A percentile compares a stretch with the other conserved stretches of the same genome.
Conservation (phyloP, 2,797 vertebrate species). For the Cirrhinus molitorella region DNA sequence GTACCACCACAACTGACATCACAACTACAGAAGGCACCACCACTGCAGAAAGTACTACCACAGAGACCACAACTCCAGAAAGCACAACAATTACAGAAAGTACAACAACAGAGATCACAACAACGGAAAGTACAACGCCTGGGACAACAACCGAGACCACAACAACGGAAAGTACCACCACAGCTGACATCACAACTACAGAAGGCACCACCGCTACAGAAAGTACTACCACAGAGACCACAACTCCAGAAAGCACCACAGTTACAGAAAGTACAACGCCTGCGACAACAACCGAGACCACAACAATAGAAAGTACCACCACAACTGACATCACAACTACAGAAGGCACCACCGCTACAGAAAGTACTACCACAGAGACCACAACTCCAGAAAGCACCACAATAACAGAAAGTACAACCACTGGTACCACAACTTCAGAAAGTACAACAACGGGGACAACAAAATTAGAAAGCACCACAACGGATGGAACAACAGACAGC, state of each 20-base stretch:
- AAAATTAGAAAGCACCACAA: neutral
- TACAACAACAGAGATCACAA: fast-evolving
- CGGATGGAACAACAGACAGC: no score
- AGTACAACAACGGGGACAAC: neutral
- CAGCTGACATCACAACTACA: neutral
- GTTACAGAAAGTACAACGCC: no score
- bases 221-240: neutral
- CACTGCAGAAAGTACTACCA: neutral
- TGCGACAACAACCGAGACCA: no score
- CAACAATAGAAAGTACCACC: neutral
- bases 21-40: no score
- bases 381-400: neutral
- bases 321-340: neutral
- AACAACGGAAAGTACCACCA: neutral
- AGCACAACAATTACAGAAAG: neutral
- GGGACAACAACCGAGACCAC: no score
- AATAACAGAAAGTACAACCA: no score
- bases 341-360: neutral
- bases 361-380: neutral
- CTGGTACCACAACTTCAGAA: neutral
- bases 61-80: neutral
- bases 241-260: neutral
- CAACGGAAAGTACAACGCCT: no score
- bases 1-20: no score
- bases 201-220: neutral